Evolutionary conservation across 1,140 invertebrate genomes (phyloP), one percentile per base, ranked within the genome.

Genomic region (Nasonia longicornis): DNA sequence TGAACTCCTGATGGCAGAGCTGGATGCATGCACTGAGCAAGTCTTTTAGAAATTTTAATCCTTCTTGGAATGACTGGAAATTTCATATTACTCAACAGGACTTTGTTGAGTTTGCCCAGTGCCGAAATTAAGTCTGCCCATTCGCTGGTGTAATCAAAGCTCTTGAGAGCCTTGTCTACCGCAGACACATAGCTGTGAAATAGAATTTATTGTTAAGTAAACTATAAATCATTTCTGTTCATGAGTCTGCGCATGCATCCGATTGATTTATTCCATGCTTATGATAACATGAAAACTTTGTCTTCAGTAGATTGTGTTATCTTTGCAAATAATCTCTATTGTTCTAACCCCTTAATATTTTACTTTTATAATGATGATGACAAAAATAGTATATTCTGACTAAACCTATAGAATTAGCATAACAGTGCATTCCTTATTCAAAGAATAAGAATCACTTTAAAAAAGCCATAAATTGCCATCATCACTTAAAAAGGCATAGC

Each of bases 21-120:
- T 69, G 97, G 97, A 92, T 99, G 97, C 92, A 99, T 95, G 90
- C 97, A 99, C 93, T 98, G 97, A 75, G 97, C 96, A 80, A 98
- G 91, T 84, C 97, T 92, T 92, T 98, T 98, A 64, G 96, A 96
- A 85, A 99, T 96, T 86, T 97, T 96, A 80, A 98, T 95, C 83
- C 96, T 92, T 84, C 97, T 93, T 45, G 97, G 97, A 86, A 98
- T 97, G n/a, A 97, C 94, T 80, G 94, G 94, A 90, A 95, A 97
- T 89, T 97, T 97, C 84, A 94, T 93, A 92, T 97, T 94, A 87
- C 92, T 93, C 72, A 92, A 87, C 80, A 95, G 92, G 26, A 97
- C 97, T 93, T 98, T 98, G 87, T 97, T 97, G 22, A 98, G 92
- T 92, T 98, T 98, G 82, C 95, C 96, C 69, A 98, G 89, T 29